These are phyloP conservation scores for Oceanodroma leucorhoa DNA, from an alignment of 2,797 vertebrate species.

Conservation along the genomic window DNA sequence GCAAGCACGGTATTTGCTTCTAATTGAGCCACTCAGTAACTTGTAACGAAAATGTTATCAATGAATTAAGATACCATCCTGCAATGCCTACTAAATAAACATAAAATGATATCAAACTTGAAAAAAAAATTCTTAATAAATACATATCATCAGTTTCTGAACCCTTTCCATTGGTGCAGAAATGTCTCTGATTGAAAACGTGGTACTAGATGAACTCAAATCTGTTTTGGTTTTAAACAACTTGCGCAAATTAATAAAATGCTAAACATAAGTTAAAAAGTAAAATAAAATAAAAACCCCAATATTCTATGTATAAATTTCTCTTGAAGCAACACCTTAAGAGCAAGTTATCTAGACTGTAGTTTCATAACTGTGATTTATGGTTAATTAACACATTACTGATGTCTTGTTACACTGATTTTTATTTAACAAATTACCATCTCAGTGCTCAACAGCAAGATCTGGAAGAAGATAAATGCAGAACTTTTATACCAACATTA, in stretches of 20 bases:
- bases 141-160: background rate
- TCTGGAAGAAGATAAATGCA: background rate
- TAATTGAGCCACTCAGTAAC: background rate
- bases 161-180: background rate
- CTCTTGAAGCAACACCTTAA: background rate
- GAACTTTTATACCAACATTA: background rate
- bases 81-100: background rate
- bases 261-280: background rate
- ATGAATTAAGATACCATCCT: background rate
- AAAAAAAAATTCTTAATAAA: background rate
- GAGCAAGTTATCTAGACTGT: background rate
- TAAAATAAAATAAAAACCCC: background rate
- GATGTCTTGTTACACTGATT: background rate
- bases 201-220: background rate
- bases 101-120: background rate
- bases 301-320: background rate
- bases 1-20: background rate
- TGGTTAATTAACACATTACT: background rate
- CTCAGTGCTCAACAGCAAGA: background rate
- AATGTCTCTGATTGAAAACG: background rate
- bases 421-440: background rate
- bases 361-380: background rate
- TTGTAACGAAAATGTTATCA: background rate
- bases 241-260: background rate
- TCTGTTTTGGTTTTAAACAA: background rate